Conservation (phyloP, 23 tunicate species). For the Phallusia fumigata region DNA sequence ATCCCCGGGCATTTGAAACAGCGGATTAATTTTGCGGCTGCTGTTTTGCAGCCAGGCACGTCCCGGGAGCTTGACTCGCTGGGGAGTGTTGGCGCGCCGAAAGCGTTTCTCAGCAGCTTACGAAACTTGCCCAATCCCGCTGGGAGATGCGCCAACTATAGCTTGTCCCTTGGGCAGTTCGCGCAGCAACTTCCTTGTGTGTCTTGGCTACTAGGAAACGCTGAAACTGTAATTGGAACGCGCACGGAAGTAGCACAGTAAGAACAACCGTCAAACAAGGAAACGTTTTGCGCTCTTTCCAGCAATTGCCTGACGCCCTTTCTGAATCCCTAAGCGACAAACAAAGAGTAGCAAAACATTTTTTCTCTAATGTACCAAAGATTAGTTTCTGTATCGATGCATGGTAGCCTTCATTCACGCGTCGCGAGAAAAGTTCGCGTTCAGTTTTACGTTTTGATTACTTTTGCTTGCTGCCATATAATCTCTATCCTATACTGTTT, state of each 20-base stretch:
- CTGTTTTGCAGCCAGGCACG: background rate
- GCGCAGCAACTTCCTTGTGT: background rate
- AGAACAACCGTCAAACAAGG: too few species aligned
- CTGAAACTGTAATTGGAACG: too few species aligned
- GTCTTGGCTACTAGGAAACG: too few species aligned
- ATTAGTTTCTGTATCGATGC: background rate
- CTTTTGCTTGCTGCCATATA: constrained; percentile 2
- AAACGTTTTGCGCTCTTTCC: too few species aligned
- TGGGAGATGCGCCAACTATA: background rate
- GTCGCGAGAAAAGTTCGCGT: background rate
- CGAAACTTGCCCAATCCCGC: background rate
- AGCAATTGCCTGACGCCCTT: background rate
- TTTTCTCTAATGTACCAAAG: background rate
- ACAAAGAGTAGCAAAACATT: too few species aligned
- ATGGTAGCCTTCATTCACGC: background rate
- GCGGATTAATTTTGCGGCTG: background rate
- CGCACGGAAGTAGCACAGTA: too few species aligned
- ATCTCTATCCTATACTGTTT: background rate
- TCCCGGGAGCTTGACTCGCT: background rate
- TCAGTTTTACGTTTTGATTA: background rate
- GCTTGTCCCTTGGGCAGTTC: background rate
- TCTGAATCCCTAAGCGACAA: too few species aligned
- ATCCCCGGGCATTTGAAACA: background rate
- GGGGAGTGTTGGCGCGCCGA: background rate
- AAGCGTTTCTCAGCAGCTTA: background rate